Conservation (phyloP, 2,797 vertebrate species). For the Pogonophryne albipinna region DNA sequence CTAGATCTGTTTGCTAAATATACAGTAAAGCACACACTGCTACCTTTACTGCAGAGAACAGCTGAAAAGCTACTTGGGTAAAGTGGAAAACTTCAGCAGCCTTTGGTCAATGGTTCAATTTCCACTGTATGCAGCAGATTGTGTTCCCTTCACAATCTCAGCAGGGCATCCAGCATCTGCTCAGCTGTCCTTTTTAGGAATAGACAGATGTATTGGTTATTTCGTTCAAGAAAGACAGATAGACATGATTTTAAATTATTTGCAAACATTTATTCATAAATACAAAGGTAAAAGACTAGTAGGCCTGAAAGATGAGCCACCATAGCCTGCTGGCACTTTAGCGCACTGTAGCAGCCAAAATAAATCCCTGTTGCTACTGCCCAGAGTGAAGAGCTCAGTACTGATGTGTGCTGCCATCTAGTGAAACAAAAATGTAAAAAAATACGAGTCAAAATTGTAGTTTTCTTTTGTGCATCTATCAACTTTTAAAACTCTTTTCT, state of each 20-base stretch:
- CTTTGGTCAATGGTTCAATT: slow-evolving; percentile 61
- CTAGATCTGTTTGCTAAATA: slow-evolving; percentile 40
- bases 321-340: slow-evolving; percentile 20
- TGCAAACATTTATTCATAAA: slow-evolving; percentile 47
- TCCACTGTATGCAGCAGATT: slow-evolving; percentile 50
- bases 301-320: slow-evolving; percentile 18
- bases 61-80: slow-evolving; percentile 43
- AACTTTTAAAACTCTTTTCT: neutral
- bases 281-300: slow-evolving; percentile 38
- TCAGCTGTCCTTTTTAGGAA: slow-evolving; percentile 31
- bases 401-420: slow-evolving; percentile 68
- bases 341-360: neutral
- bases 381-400: neutral
- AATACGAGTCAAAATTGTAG: neutral
- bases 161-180: slow-evolving; percentile 46
- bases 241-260: slow-evolving; percentile 23
- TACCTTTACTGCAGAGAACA: slow-evolving; percentile 27
- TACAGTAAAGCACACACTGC: slow-evolving; percentile 23
- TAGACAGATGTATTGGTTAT: neutral
- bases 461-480: neutral
- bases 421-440: slow-evolving; percentile 32
- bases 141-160: slow-evolving; percentile 42
- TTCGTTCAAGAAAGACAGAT: slow-evolving; percentile 20
- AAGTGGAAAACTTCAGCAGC: slow-evolving; percentile 58
- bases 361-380: neutral